Percentiles rank a stretch among this genome's conserved stretches.
Evolutionary conservation across 2,888 invertebrate genomes (phyloP).

Genomic region (Agrochola macilenta): DNA sequence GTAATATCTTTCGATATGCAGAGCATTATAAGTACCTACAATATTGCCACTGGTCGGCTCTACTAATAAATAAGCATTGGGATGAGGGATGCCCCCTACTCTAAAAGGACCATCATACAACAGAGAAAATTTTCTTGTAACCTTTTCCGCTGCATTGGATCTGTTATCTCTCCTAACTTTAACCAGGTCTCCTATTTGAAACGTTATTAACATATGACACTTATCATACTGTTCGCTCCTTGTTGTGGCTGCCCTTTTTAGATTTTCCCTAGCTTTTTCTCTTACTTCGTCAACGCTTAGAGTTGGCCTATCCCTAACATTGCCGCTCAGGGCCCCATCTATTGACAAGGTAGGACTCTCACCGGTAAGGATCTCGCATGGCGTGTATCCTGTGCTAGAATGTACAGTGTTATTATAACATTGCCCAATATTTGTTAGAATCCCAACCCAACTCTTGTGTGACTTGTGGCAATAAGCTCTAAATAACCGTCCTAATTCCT

Average conservation of each 20-base stretch:
- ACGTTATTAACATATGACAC: no score
- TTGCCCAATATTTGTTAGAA: not conserved
- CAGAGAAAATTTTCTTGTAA: no score
- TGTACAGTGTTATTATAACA: constrained; percentile 13
- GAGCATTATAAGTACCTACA: no score
- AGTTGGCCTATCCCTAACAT: not conserved
- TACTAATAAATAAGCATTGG: no score
- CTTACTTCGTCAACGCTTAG: not conserved
- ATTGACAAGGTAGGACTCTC: not conserved
- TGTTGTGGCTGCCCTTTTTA: not conserved
- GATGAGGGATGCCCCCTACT: no score
- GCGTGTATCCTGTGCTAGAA: constrained; percentile 1
- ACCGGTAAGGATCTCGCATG: not conserved
- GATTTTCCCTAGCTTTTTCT: not conserved
- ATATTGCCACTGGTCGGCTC: no score
- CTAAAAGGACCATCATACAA: no score
- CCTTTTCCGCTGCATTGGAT: no score
- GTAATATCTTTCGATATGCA: no score
- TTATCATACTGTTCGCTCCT: no score
- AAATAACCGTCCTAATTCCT: constrained; percentile 5
- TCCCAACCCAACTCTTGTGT: not conserved
- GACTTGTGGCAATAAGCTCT: constrained; percentile 6
- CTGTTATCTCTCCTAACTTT: no score
- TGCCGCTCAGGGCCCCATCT: not conserved
- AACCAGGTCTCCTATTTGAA: no score